Evolutionary conservation across 1,140 invertebrate species (phyloP).

Genomic region (Nilaparvata lugens): DNA sequence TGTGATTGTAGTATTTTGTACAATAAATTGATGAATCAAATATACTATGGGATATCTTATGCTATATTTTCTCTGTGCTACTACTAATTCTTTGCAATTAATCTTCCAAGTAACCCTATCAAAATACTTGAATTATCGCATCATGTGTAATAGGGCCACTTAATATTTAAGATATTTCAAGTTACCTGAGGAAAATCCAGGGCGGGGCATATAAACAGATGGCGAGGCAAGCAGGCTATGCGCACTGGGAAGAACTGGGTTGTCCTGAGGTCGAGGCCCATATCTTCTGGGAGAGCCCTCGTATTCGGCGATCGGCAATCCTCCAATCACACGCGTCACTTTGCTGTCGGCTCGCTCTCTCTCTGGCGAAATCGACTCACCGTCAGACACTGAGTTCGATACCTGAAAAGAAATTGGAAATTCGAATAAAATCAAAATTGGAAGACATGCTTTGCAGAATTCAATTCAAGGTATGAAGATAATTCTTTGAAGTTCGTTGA

Average conservation of each 20-base stretch:
- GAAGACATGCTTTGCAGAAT: too few species aligned
- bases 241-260: constrained; percentile 43
- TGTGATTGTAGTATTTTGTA: too few species aligned
- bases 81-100: background rate
- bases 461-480: too few species aligned
- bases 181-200: constrained; percentile 51
- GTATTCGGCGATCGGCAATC: constrained; percentile 81
- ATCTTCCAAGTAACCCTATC: too few species aligned
- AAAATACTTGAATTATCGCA: too few species aligned
- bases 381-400: constrained; percentile 40
- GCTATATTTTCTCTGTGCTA: too few species aligned
- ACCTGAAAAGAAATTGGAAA: constrained; percentile 35
- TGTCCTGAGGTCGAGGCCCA: constrained; percentile 43
- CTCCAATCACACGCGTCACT: constrained; percentile 73
- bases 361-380: constrained; percentile 42
- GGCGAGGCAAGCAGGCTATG: constrained; percentile 51
- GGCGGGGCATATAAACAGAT: constrained; percentile 54
- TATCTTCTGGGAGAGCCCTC: constrained; percentile 83
- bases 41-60: too few species aligned
- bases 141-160: background rate
- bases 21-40: too few species aligned
- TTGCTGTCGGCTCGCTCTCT: constrained; percentile 37
- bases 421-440: too few species aligned
- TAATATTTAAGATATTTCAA: background rate
- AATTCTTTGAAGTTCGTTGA: too few species aligned